Evolutionary conservation across 2,113 vertebrate genomes (phyloP).

Genomic region (Dipodomys spectabilis): DNA sequence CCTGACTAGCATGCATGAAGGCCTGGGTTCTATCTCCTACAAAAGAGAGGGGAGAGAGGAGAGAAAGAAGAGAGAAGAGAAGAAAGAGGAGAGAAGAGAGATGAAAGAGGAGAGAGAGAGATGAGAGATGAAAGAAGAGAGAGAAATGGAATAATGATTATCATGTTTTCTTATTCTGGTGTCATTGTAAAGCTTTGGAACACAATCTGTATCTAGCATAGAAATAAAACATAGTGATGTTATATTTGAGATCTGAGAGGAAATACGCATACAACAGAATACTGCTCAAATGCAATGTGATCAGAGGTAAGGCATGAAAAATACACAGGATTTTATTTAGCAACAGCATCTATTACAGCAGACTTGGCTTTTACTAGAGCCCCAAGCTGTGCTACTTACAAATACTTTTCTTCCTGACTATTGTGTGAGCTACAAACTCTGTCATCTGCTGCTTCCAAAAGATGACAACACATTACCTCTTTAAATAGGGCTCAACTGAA

Average conservation of each 20-base stretch:
- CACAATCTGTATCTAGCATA: neutral
- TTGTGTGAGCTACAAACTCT: conserved; percentile 25
- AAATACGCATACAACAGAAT: conserved; percentile 23
- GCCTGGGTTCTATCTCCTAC: neutral
- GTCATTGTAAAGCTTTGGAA: neutral
- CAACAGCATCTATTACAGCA: conserved; percentile 41
- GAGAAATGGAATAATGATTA: neutral
- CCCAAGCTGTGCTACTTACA: conserved; percentile 40
- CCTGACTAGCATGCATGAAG: neutral
- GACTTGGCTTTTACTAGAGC: neutral
- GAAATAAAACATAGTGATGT: neutral
- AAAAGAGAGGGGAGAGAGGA: neutral
- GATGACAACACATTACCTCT: conserved; percentile 56
- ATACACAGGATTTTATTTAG: conserved; percentile 51
- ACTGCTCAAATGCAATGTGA: neutral
- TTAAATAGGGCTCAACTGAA: conserved; percentile 25
- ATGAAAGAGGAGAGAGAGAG: neutral
- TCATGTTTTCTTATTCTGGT: conserved; percentile 19
- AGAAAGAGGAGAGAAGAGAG: neutral
- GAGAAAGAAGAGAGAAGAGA: neutral
- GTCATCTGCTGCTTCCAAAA: conserved; percentile 36
- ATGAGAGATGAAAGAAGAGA: neutral
- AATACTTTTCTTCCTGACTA: conserved; percentile 58
- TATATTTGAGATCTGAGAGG: neutral
- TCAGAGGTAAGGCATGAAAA: conserved; percentile 34